These are phyloP conservation scores for Serranus cabrilla DNA, from an alignment of 2,797 vertebrate species.

Conservation along the genomic window DNA sequence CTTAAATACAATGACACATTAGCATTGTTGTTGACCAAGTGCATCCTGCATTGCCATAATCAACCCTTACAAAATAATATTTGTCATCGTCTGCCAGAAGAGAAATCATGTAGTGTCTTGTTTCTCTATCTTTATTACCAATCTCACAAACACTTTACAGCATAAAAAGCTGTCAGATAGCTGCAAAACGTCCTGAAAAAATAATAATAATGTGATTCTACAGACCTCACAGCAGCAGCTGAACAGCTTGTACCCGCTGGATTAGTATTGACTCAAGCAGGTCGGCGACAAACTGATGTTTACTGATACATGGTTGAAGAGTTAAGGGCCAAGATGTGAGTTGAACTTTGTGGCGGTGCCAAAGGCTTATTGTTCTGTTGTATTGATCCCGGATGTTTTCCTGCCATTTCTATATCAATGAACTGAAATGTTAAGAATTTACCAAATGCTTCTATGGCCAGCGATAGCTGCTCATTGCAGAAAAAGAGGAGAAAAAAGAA, in stretches of 20 bases:
- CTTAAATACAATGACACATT: too few relatives aligned
- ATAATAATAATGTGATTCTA: background rate
- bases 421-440: conserved; percentile 1
- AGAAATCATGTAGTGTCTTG: background rate
- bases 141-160: background rate
- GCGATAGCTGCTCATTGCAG: background rate
- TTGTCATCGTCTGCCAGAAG: too few relatives aligned
- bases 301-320: background rate
- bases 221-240: background rate
- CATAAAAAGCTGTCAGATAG: background rate
- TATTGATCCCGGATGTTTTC: background rate
- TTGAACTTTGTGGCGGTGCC: too few relatives aligned
- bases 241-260: background rate
- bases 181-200: background rate
- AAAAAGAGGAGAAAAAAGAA: background rate
- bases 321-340: background rate
- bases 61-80: too few relatives aligned
- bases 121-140: background rate
- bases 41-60: too few relatives aligned
- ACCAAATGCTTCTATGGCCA: background rate
- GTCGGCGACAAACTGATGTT: background rate
- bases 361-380: too few relatives aligned
- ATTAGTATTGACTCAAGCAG: conserved; percentile 3
- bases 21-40: too few relatives aligned
- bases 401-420: background rate